Conservation (phyloP, 2,888 invertebrate genomes). For the Phrixothrix hirtus region DNA sequence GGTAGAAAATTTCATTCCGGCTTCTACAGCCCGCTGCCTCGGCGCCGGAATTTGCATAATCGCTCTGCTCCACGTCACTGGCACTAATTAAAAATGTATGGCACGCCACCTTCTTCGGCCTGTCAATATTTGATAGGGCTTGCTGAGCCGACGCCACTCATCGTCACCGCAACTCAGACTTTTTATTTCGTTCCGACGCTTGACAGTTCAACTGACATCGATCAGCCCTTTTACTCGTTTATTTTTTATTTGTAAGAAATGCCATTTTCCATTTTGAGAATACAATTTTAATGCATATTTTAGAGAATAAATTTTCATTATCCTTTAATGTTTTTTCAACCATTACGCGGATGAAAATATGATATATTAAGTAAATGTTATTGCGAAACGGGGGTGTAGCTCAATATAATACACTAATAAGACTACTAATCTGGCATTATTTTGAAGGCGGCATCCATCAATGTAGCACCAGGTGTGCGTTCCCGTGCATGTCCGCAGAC, state of each 20-base stretch:
- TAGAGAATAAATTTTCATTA: too few species aligned
- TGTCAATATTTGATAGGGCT: constrained; percentile 45
- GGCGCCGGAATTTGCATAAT: constrained; percentile 54
- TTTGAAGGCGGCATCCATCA: constrained; percentile 34
- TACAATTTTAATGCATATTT: not conserved
- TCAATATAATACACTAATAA: constrained; percentile 21
- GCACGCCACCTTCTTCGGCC: constrained; percentile 47
- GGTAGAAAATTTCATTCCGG: constrained; percentile 54
- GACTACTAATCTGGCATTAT: constrained; percentile 24
- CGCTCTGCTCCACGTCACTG: constrained; percentile 46
- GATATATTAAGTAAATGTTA: too few species aligned
- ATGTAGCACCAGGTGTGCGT: constrained; percentile 39
- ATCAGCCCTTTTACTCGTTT: constrained; percentile 28
- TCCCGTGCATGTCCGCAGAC: constrained; percentile 45
- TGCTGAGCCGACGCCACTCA: constrained; percentile 36
- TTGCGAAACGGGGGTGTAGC: not conserved
- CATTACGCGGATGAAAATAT: too few species aligned
- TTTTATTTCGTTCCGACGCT: constrained; percentile 30
- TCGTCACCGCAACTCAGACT: constrained; percentile 33
- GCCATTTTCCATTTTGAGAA: constrained; percentile 11
- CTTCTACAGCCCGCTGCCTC: constrained; percentile 44
- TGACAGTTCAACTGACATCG: constrained; percentile 29
- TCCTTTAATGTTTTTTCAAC: too few species aligned
- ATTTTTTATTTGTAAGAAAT: constrained; percentile 26
- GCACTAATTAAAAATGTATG: constrained; percentile 54